Base-by-base conservation (phyloP, 2,888 invertebrate species). In the Frankliniella intonsa region DNA sequence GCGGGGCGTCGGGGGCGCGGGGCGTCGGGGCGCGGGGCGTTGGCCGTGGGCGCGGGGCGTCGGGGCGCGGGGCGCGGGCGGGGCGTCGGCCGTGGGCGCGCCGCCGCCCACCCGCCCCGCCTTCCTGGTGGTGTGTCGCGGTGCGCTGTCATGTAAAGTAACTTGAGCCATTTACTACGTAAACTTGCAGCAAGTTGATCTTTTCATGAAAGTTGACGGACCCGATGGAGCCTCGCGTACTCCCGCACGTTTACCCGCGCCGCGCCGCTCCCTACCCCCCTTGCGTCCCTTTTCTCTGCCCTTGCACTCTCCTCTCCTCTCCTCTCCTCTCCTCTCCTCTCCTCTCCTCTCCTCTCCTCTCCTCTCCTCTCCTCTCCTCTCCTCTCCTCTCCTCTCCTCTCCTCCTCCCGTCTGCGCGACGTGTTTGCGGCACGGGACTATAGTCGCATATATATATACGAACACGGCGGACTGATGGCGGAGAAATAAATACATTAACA, bases 401-500 rank as follows among this genome's bases (percentile, higher is more conserved):
- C 38, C 38, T 38, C 38, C 5, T 38, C 38, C 38, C 38, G 38
- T 38, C 38, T 38, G 38, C 38, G 38, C 38, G 38, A 38, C 38
- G 38, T 38, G 38, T 38, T 38, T 2, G 38, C 38, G 38, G 38
- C 3, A 38, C 2, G 14, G 62, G 17, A 55, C 19, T 62, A 62
- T 62, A 17, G 19, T 3, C 8, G 55, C 62, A 17, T 14, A 14
- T 1, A 5, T 14, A 62, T 62, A 62, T 8, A 55, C 62, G 19
- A 19, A 62, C 38, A 62, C 14, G 17, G 62, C 62, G 7, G 62
- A 19, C 62, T n/a, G n/a, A 62, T 17, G 62, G 62, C 19, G n/a
- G 62, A n/a, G 62, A 76, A 76, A 76, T 76, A 76, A 76, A 76
- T 76, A 76, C 69, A 76, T 76, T 76, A 76, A 76, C 69, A 76